These are phyloP conservation scores for Drosophila suzukii DNA, from an alignment of 1,140 invertebrate species.

Conservation along the genomic window DNA sequence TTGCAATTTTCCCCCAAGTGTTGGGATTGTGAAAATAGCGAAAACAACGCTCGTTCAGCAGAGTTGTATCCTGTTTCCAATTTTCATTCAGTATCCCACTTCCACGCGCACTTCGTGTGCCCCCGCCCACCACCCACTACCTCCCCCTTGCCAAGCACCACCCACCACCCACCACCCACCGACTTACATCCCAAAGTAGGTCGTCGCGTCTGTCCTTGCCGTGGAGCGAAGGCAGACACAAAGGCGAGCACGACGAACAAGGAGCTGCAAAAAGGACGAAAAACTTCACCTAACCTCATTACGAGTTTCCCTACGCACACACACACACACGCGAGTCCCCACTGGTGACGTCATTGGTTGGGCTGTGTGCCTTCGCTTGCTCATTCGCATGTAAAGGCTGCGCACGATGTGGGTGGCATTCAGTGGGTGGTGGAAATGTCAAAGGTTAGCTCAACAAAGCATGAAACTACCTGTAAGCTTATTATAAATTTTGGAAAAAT, in stretches of 20 bases:
- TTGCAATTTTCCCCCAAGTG: neutral
- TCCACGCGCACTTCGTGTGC: constrained; percentile 49
- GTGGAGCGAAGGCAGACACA: constrained; percentile 38
- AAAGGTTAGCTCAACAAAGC: constrained; percentile 19
- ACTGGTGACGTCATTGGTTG: constrained; percentile 78
- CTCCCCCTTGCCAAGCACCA: too few species aligned
- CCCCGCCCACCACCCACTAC: constrained; percentile 4
- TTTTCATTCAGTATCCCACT: constrained; percentile 77
- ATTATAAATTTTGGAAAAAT: neutral
- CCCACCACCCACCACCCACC: neutral
- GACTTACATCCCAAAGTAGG: constrained; percentile 59
- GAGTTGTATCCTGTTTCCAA: constrained; percentile 72
- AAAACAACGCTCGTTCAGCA: constrained; percentile 10
- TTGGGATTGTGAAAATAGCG: constrained; percentile 21
- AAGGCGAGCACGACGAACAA: constrained; percentile 30
- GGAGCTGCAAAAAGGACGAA: constrained; percentile 44
- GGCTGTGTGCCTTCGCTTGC: constrained; percentile 55
- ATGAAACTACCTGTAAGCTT: constrained; percentile 2
- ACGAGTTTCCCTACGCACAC: constrained; percentile 50
- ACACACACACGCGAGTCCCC: neutral
- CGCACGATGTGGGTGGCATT: constrained; percentile 33
- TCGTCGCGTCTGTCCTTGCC: constrained; percentile 61
- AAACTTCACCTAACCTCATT: constrained; percentile 78
- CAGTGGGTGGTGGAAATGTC: constrained; percentile 14
- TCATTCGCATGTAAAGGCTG: constrained; percentile 64